Evolutionary conservation across 2,113 vertebrate genomes (phyloP).

Genomic region (Tetraodon nigroviridis): DNA sequence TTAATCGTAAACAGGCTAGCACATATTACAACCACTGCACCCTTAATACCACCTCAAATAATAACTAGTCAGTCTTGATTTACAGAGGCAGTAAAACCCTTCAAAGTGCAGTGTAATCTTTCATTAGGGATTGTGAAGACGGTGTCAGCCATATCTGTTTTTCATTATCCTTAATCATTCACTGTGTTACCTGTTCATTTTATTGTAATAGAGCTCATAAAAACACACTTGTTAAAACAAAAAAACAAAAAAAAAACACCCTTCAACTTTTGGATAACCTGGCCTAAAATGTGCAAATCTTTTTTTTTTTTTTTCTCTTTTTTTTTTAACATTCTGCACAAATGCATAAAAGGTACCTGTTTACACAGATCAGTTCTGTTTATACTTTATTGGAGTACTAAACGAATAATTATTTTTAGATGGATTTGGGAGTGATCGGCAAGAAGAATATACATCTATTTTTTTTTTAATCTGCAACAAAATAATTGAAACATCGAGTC

Average conservation of each 20-base stretch:
- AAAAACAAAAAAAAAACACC: conserved; percentile 45
- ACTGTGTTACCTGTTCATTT: conserved; percentile 78
- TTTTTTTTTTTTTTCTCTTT: background rate
- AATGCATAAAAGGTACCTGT: conserved; percentile 23
- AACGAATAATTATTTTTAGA: background rate
- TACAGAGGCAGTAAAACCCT: conserved; percentile 78
- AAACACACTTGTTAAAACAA: conserved; percentile 75
- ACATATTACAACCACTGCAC: conserved; percentile 65
- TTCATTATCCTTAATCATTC: conserved; percentile 81
- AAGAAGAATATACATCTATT: conserved; percentile 30
- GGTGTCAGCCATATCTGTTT: conserved; percentile 75
- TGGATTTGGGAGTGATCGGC: conserved; percentile 38
- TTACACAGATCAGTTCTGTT: conserved; percentile 19
- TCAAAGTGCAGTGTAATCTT: conserved; percentile 81
- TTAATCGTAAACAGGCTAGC: conserved; percentile 74
- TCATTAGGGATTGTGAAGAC: conserved; percentile 74
- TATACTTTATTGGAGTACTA: background rate
- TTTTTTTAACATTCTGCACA: background rate
- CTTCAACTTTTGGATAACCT: conserved; percentile 66
- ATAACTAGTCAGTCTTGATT: conserved; percentile 81
- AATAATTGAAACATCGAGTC: conserved; percentile 57
- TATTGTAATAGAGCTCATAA: conserved; percentile 77
- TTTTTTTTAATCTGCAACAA: conserved; percentile 50
- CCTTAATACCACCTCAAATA: conserved; percentile 81
- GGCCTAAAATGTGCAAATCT: background rate